Conservation (phyloP, 2,888 invertebrate genomes). For the Mylabris sibirica region DNA sequence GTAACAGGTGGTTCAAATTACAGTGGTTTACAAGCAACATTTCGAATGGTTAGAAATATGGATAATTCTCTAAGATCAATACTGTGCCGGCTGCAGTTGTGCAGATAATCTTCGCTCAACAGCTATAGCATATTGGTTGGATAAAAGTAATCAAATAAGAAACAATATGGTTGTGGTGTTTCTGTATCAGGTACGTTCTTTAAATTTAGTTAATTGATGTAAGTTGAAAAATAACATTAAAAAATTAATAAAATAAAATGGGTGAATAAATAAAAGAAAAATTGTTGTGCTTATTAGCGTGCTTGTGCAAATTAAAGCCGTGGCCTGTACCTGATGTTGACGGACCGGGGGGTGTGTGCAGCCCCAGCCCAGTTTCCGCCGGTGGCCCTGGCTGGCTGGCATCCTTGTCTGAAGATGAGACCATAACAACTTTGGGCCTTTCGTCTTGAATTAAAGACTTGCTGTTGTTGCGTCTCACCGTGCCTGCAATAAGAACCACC, state of each 20-base stretch:
- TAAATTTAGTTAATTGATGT: neutral
- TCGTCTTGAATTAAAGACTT: constrained; percentile 57
- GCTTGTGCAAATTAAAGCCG: constrained; percentile 33
- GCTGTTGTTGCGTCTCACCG: constrained; percentile 58
- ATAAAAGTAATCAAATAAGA: neutral
- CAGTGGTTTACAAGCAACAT: constrained; percentile 57
- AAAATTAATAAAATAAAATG: neutral
- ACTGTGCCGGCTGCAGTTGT: constrained; percentile 35
- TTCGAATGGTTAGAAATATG: constrained; percentile 51
- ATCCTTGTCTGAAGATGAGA: constrained; percentile 58
- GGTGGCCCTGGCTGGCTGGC: constrained; percentile 51
- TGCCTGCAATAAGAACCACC: constrained; percentile 59
- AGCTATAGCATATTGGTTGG: constrained; percentile 22
- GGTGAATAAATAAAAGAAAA: neutral
- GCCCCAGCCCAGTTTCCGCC: constrained; percentile 60
- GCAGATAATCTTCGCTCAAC: constrained; percentile 38
- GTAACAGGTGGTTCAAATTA: constrained; percentile 60
- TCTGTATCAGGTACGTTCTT: neutral
- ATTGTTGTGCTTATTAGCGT: constrained; percentile 31
- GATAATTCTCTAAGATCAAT: constrained; percentile 42
- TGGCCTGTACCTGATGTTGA: constrained; percentile 58
- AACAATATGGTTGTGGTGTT: neutral
- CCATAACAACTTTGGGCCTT: constrained; percentile 58
- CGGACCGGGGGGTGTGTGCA: constrained; percentile 62
- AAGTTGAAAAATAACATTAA: neutral